Conservation (phyloP, 2,888 invertebrate genomes). For the Habroteleia sp. region DNA sequence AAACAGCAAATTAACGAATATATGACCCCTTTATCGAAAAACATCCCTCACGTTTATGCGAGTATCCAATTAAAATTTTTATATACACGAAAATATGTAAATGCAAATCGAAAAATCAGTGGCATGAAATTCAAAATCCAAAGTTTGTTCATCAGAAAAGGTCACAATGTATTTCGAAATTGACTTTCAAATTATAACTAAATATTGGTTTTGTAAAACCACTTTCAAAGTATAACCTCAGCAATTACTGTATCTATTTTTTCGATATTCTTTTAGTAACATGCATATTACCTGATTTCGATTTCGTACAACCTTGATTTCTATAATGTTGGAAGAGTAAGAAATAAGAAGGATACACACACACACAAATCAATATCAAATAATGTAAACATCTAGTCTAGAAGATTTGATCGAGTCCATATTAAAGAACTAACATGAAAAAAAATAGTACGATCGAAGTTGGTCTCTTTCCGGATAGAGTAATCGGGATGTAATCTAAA, state of each 20-base stretch:
- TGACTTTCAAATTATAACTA: slow-evolving; percentile 38
- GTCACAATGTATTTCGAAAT: slow-evolving; percentile 21
- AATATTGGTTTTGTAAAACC: slow-evolving; percentile 39
- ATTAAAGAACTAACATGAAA: slow-evolving; percentile 39
- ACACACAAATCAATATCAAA: slow-evolving; percentile 53
- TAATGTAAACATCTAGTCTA: slow-evolving; percentile 48
- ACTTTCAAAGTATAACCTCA: slow-evolving; percentile 10
- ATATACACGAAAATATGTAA: slow-evolving; percentile 22
- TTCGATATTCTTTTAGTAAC: slow-evolving; percentile 5
- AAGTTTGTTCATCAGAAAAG: slow-evolving; percentile 10
- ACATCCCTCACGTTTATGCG: no score
- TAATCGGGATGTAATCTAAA: slow-evolving; percentile 69
- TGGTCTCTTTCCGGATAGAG: slow-evolving; percentile 65
- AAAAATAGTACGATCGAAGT: slow-evolving; percentile 56
- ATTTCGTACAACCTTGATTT: slow-evolving; percentile 9
- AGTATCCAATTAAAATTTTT: slow-evolving; percentile 26
- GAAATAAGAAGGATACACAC: slow-evolving; percentile 44
- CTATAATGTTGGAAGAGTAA: slow-evolving; percentile 21
- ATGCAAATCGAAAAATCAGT: slow-evolving; percentile 21
- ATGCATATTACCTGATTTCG: no score
- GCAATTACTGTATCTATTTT: slow-evolving; percentile 1
- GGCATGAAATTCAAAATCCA: slow-evolving; percentile 3
- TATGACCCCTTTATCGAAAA: no score
- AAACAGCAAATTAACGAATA: no score
- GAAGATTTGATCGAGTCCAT: slow-evolving; percentile 46